Evolutionary conservation across 2,888 invertebrate genomes (phyloP), one percentile per base, ranked within the genome.

Genomic region (Parnassius glacialis): DNA sequence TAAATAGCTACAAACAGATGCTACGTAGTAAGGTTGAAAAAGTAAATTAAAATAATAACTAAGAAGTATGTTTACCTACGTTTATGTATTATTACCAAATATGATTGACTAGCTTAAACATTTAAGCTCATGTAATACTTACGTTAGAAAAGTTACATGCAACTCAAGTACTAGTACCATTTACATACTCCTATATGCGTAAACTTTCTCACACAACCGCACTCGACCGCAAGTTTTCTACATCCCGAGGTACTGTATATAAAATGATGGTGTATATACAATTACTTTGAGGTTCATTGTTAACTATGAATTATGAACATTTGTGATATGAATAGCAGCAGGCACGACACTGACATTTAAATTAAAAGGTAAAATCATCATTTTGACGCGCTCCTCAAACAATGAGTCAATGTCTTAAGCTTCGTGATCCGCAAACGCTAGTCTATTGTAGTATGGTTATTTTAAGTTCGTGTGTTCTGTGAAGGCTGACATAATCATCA

Each of bases 151-250:
- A 41, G 34, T 11, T 52, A 12, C 25, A 12, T 3, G 9, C 12
- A 16, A 55, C 10, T 45, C 34, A 34, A 45, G n/a, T 45, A 45
- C 34, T 10, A 13, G n/a, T 57, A 10, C 10, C 51, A 20, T 62
- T 57, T 62, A 53, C 60, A 59, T 57, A n/a, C n/a, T n/a, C n/a
- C n/a, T n/a, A n/a, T n/a, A 57, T 16, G 42, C 43, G 54, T 60
- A 68, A 67, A 79, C 80, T 81, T 82, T 82, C 82, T 67, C 79
- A 62, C 20, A 48, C 56, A 68, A 77, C 80, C 76, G 66, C 77
- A 74, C 66, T 66, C 66, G 62, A 71, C 73, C 72, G 65, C 68
- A 65, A 59, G 67, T 68, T 75, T 75, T 74, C 77, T 75, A 74
- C n/a, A 1, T 12, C 13, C 68, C 64, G 72, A 72, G 75, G 7